phyloP scores from a whole-genome alignment of 2,888 invertebrate species.

The Hemicrepidius hirtus region DNA sequence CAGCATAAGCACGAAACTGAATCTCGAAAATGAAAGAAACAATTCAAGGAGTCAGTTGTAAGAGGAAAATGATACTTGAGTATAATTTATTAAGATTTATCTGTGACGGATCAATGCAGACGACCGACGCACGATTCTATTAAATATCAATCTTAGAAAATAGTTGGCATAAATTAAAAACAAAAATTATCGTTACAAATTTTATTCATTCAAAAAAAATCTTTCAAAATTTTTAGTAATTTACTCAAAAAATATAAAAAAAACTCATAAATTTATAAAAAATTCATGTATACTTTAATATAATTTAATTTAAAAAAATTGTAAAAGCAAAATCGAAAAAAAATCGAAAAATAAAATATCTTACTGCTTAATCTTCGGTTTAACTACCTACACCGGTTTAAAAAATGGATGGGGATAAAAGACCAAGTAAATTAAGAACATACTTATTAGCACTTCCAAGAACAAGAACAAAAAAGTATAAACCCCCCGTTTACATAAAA shows the following conservation, averaged over 20 bases:
- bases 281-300: not conserved
- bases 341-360: slow-evolving; percentile 15
- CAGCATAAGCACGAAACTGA: no score
- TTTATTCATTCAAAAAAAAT: not conserved
- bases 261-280: not conserved
- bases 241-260: not conserved
- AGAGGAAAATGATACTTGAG: no score
- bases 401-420: slow-evolving; percentile 6
- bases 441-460: slow-evolving; percentile 37
- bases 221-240: slow-evolving; percentile 2
- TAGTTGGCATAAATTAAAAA: not conserved
- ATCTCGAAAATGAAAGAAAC: no score
- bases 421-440: slow-evolving; percentile 31
- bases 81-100: no score
- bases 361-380: not conserved
- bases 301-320: no score
- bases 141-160: not conserved
- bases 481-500: slow-evolving; percentile 18
- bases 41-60: no score
- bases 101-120: no score
- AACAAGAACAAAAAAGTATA: slow-evolving; percentile 27
- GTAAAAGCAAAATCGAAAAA: slow-evolving; percentile 13
- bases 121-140: no score
- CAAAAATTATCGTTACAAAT: not conserved
- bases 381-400: not conserved